Conservation (phyloP, 1,140 invertebrate genomes). For the Cotesia chilonis region DNA sequence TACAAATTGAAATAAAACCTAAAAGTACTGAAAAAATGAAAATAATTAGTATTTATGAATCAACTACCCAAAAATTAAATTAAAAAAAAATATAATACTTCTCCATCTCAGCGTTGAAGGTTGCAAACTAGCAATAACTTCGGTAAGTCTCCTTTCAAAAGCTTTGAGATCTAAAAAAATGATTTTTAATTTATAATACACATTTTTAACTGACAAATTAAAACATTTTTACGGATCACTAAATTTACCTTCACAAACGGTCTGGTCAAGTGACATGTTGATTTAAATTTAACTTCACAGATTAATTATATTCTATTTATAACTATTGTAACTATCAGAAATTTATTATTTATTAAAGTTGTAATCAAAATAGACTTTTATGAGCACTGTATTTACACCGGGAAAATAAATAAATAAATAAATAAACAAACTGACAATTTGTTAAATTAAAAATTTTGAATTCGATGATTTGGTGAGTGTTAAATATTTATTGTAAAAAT, state of each 20-base stretch:
- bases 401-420: too few relatives aligned
- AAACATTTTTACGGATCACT: slow-evolving; percentile 23
- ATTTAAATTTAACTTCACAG: too few relatives aligned
- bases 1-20: slow-evolving; percentile 84
- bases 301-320: too few relatives aligned
- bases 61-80: background rate
- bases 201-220: background rate
- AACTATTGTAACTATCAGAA: too few relatives aligned
- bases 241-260: slow-evolving; percentile 76
- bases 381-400: too few relatives aligned
- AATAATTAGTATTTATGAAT: slow-evolving; percentile 15
- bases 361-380: too few relatives aligned
- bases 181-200: slow-evolving; percentile 38
- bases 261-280: slow-evolving; percentile 77
- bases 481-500: slow-evolving; percentile 3
- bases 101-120: slow-evolving; percentile 93
- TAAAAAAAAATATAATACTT: slow-evolving; percentile 66
- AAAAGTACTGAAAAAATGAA: slow-evolving; percentile 78
- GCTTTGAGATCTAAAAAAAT: slow-evolving; percentile 91
- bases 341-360: too few relatives aligned
- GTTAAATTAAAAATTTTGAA: too few relatives aligned
- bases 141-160: slow-evolving; percentile 93
- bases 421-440: too few relatives aligned
- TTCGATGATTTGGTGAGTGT: slow-evolving; percentile 30
- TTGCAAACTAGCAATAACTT: slow-evolving; percentile 94